Conservation (phyloP, 2,888 invertebrate genomes). For the Pristionchus maxplancki region DNA sequence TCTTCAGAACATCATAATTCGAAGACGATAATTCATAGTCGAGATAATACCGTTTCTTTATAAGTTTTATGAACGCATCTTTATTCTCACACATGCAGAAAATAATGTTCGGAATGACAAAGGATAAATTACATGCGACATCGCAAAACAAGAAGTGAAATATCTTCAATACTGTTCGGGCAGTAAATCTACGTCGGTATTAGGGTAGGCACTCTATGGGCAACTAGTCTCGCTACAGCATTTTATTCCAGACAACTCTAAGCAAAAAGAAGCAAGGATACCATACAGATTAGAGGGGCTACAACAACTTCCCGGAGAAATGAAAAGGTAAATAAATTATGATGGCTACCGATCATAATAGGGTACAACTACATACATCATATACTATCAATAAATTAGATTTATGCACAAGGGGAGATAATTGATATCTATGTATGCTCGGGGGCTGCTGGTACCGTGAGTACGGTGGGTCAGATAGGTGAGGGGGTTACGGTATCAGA, state of each 20-base stretch:
- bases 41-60: no score
- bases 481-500: background rate
- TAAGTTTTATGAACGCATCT: slow-evolving; percentile 22
- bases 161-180: background rate
- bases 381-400: slow-evolving; percentile 14
- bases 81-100: slow-evolving; percentile 5
- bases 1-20: no score
- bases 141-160: background rate
- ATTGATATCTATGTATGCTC: slow-evolving; percentile 26
- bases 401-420: background rate
- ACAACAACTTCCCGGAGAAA: background rate
- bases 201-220: background rate
- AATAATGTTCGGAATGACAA: slow-evolving; percentile 1
- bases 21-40: no score
- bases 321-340: background rate
- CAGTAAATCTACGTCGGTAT: background rate
- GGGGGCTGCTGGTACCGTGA: slow-evolving; percentile 22
- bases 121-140: background rate
- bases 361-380: no score
- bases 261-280: background rate
- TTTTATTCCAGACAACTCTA: background rate
- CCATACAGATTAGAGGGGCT: background rate
- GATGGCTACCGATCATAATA: background rate
- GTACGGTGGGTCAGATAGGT: no score
- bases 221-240: background rate